Conservation (phyloP, 2,797 vertebrate species). For the Psittacula echo region DNA sequence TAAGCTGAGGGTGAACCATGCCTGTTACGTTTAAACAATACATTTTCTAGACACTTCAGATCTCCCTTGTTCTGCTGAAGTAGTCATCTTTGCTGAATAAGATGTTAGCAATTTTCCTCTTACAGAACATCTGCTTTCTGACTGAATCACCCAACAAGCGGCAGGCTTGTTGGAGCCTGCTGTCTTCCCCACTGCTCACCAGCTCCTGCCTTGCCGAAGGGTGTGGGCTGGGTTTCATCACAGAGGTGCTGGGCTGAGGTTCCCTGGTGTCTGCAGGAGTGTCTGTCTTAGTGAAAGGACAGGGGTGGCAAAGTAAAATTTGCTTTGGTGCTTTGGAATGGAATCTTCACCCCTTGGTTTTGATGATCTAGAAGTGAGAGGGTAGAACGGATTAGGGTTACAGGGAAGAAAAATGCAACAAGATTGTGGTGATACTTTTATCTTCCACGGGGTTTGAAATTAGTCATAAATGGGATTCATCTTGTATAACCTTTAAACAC, state of each 20-base stretch:
- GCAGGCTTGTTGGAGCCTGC: constrained; percentile 68
- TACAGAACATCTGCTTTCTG: constrained; percentile 1
- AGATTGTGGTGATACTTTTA: neutral
- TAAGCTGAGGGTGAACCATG: neutral
- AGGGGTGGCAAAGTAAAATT: neutral
- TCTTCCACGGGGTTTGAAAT: neutral
- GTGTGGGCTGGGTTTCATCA: constrained; percentile 31
- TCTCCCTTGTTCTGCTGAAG: neutral
- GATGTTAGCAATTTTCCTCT: neutral
- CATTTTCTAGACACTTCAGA: neutral
- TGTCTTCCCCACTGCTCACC: constrained; percentile 25
- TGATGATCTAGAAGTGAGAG: neutral
- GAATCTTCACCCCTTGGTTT: neutral
- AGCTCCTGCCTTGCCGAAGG: constrained; percentile 31
- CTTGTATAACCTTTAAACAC: constrained; percentile 23
- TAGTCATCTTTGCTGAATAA: neutral
- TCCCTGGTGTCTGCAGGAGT: constrained; percentile 10
- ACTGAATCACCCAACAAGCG: neutral
- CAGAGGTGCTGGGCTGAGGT: neutral
- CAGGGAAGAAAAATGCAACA: neutral
- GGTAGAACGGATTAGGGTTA: neutral
- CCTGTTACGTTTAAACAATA: neutral
- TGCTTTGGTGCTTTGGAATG: neutral
- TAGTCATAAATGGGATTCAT: constrained; percentile 28
- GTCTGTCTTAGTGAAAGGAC: neutral